A percentile compares a stretch with the other conserved stretches of the same genome.
phyloP scores from a whole-genome alignment of 2,113 vertebrate species.

The Hippocampus mohnikei region DNA sequence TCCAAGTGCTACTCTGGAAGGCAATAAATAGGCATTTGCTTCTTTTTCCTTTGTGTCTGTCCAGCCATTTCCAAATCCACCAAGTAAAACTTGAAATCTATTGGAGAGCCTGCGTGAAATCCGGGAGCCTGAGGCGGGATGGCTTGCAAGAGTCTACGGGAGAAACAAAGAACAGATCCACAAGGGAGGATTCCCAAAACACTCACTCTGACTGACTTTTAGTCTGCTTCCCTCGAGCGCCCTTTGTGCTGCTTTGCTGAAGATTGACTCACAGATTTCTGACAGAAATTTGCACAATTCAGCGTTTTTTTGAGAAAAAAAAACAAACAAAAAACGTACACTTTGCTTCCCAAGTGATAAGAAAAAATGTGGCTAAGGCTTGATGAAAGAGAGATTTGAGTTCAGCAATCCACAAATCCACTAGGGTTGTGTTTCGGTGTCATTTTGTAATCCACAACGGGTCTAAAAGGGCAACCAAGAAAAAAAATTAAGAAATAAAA shows the following conservation, averaged over 20 bases:
- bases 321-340: conserved; percentile 15
- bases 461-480: neutral
- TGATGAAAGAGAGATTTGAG: neutral
- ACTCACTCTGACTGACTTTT: conserved; percentile 43
- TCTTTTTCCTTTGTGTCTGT: neutral
- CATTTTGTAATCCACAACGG: neutral
- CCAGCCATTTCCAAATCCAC: neutral
- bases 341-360: neutral
- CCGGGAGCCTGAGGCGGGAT: neutral
- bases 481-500: neutral
- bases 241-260: conserved; percentile 30
- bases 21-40: neutral
- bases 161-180: conserved; percentile 55
- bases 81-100: neutral
- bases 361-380: neutral
- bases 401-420: neutral
- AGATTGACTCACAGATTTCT: conserved; percentile 20
- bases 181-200: conserved; percentile 53
- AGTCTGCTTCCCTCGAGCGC: conserved; percentile 33
- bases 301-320: too few species aligned
- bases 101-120: neutral
- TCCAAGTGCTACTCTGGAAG: conserved; percentile 44
- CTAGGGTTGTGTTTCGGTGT: neutral
- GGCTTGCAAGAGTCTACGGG: conserved; percentile 47
- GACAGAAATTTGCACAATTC: conserved; percentile 12